Evolutionary conservation across 2,797 vertebrate genomes (phyloP), one percentile per base, ranked within the genome.

Genomic region (Melanotaenia maccullochi): DNA sequence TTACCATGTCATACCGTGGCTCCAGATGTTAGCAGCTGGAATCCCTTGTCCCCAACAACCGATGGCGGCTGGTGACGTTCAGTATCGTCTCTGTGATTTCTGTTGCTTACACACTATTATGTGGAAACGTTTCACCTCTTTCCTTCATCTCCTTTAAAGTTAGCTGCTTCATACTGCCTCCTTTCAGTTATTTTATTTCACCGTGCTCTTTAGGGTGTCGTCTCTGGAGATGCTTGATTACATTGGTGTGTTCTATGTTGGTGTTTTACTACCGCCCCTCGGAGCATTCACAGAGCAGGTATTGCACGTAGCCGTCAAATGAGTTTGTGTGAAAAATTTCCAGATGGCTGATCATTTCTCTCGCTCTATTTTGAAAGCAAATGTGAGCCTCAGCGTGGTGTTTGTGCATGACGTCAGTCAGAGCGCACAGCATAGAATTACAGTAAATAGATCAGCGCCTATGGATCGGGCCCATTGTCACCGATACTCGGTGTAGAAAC

Each of bases 121-220:
- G 38, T 28, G 25, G 24, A 18, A 61, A 25, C 7, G 18, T 42
- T 25, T 42, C 22, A 40, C 22, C 22, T 60, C 38, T 42, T 60
- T 60, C 59, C 59, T 42, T 60, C 8, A 42, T 28, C 24, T 28
- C 24, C 24, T 28, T 44, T 13, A 40, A 60, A 40, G 58, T 60
- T 40, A 38, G 58, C 58, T 60, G 58, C 22, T 25, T 60, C 35
- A 59, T 36, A n/a, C 35, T 9, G 11, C 57, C 7, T 60, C 58
- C 20, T 60, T 9, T 60, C 18, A 25, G n/a, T 14, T 38, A 0
- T 24, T 7, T 16, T 5, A 25, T 12, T 25, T 60, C 2, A 7
- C 18, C 9, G 12, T 62, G 18, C 9, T 35, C 33, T 5, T 60
- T 60, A 42, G 22, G 24, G 7, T 42, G 36, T 28, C 42, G 42